Base-by-base conservation (phyloP, 2,888 invertebrate genomes). In the Caradrina clavipalpis region DNA sequence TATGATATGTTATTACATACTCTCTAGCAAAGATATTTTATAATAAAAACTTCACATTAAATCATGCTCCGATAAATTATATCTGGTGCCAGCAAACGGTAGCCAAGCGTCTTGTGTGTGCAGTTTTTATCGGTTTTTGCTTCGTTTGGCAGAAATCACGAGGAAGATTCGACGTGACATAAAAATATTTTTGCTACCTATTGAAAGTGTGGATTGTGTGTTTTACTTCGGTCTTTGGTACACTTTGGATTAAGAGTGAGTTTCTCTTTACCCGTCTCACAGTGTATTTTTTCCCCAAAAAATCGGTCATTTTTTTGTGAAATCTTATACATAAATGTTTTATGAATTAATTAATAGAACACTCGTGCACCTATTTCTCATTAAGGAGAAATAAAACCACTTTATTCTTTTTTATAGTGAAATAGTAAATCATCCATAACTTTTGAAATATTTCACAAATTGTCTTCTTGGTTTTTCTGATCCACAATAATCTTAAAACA, bases 51-150 rank as follows among this genome's bases (percentile, higher is more conserved):
- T 73, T 60, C 65, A 69, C 64, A 78, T 79, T 69, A 68, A 59
- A 76, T 59, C 65, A 55, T 57, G 71, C 53, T 57, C 51, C 60
- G 35, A 78, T 78, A 76, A 76, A 78, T 76, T 69, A 69, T 76
- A 62, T 62, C 26, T 53, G 53, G 58, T 78, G 72, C 73, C 78
- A 78, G 51, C 19, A 60, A 39, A 60, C 56, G 78, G 76, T 70
- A 69, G 78, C 80, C 73, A 82, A 79, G 61, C 65, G 75, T 74
- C 80, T 86, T 85, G 76, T 81, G 75, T 71, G 72, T 68, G 76
- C 78, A 77, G 73, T 80, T 78, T 85, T 86, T 86, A 86, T 86
- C 86, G 75, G 70, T 83, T 84, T 83, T 81, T 80, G 84, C 83
- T 82, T 83, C 81, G 74, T 77, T 84, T 80, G 84, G 79, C 87